Conservation (phyloP, 2,888 invertebrate species). For the Lamproptera curius region DNA sequence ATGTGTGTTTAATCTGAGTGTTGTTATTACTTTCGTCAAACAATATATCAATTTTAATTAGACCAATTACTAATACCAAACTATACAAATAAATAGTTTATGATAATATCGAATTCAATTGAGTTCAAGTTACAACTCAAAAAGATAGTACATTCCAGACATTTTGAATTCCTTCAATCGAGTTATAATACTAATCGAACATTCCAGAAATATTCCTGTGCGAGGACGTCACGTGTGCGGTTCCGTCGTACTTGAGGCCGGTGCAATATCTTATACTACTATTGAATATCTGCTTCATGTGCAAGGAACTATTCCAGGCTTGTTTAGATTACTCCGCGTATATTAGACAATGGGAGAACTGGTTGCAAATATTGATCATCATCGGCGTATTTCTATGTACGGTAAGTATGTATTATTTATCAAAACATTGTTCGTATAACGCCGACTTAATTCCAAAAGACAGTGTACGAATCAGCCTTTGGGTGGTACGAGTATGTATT, state of each 20-base stretch:
- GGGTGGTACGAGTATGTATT: too few relatives aligned
- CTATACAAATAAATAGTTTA: too few relatives aligned
- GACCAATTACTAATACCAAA: too few relatives aligned
- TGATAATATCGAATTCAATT: too few relatives aligned
- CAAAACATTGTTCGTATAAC: neutral
- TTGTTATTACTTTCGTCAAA: too few relatives aligned
- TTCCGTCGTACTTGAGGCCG: constrained; percentile 57
- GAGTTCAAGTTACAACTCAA: too few relatives aligned
- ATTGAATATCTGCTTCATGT: constrained; percentile 80
- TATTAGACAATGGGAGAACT: constrained; percentile 89
- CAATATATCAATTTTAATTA: too few relatives aligned
- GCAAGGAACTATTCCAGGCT: constrained; percentile 89
- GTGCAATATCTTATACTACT: constrained; percentile 80
- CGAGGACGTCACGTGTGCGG: constrained; percentile 56
- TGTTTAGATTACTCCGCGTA: constrained; percentile 85
- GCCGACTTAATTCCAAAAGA: too few relatives aligned
- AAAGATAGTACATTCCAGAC: too few relatives aligned
- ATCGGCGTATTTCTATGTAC: constrained; percentile 83
- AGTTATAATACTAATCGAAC: constrained; percentile 13
- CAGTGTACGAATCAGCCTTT: too few relatives aligned
- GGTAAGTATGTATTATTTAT: constrained; percentile 48
- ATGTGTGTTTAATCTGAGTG: too few relatives aligned
- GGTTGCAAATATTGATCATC: constrained; percentile 89
- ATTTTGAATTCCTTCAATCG: too few relatives aligned
- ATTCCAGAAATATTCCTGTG: constrained; percentile 75